Base-by-base conservation (phyloP, 2,113 vertebrate genomes). In the Calonectris borealis region DNA sequence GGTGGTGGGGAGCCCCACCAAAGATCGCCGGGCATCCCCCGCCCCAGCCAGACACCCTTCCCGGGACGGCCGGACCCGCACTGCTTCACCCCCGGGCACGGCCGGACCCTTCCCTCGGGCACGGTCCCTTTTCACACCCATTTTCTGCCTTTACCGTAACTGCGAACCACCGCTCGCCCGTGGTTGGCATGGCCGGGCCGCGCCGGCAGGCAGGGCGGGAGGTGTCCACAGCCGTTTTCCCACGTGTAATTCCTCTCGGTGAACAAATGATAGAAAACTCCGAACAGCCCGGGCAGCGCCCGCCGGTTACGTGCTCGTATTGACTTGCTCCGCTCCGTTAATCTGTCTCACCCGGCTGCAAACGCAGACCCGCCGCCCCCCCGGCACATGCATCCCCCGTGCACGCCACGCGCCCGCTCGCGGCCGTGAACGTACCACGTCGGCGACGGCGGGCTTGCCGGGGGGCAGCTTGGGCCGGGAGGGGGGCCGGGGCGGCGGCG, bases 401-500 rank as follows among this genome's bases (percentile, higher is more conserved):
- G 32, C 26, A 6, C 7, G 0, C 46, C 36, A 38, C 36, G 36
- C 36, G 36, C 36, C 36, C 36, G 36, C 36, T 38, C 36, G 36
- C 36, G 36, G 36, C 75, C 13, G 16, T 12, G 22, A 22, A 98
- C 99, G 4, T 99, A 99, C 99, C 99, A 99, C 96, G 8, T 99
- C 99, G 57, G 98, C 91, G 40, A 99, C 97, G 26, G 97, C 96
- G 73, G 99, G 99, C 78, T 99, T 99, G 87, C 99, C 99, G 0
- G 99, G 99, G 69, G 99, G 99, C 70, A 99, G 98, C 98, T 99
- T 99, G 71, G 99, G 99, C 90, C 99, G 95, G 9, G 99, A 99
- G 2, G 99, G 99, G 10, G 99, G 99, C 10, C 99, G 98, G 22
- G 99, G 99, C 0, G 99, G 99, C 36, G 36, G 36, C 36, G 36